These are phyloP conservation scores for Natrix natrix DNA, from an alignment of 2,797 vertebrate genomes.

Conservation along the genomic window DNA sequence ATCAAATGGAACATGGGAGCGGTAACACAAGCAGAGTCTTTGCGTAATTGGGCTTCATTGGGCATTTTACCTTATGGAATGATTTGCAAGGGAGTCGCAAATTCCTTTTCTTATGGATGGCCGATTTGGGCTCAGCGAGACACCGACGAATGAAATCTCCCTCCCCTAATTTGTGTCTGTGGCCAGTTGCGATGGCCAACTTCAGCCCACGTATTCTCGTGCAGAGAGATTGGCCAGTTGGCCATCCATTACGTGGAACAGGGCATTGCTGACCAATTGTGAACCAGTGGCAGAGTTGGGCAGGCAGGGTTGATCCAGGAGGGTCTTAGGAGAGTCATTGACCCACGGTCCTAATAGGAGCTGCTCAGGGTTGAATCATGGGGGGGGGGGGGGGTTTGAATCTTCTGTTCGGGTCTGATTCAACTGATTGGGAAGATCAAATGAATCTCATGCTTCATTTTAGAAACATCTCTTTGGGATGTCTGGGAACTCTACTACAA, in stretches of 20 bases:
- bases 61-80: not conserved
- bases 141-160: not conserved
- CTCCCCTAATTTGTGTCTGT: not conserved
- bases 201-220: not conserved
- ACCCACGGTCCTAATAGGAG: not conserved
- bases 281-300: not conserved
- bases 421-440: not conserved
- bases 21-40: not conserved
- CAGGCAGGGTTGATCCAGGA: not conserved
- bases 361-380: not conserved
- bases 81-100: not conserved
- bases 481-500: no score
- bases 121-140: not conserved
- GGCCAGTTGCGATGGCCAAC: not conserved
- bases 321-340: not conserved
- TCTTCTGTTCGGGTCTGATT: not conserved
- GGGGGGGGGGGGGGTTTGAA: not conserved
- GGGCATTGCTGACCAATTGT: not conserved
- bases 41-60: not conserved
- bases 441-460: not conserved
- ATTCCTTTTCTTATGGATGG: not conserved
- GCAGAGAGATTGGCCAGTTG: not conserved
- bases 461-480: not conserved
- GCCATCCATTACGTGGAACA: not conserved
- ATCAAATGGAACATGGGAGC: not conserved